These are phyloP conservation scores for Talpa occidentalis DNA, from an alignment of 2,113 vertebrate genomes.

Conservation along the genomic window DNA sequence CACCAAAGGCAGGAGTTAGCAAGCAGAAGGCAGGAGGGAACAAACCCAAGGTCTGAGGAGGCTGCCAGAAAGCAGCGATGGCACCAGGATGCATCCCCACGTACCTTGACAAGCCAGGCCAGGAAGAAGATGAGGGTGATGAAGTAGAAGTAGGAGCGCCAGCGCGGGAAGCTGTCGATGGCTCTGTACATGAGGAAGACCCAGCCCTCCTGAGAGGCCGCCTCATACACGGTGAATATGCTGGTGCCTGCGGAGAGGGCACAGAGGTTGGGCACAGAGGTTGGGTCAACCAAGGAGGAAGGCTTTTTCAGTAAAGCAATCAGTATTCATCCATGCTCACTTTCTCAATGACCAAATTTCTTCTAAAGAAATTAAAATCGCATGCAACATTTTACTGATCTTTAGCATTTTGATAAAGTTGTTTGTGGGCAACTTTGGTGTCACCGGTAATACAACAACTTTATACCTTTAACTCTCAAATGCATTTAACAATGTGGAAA, in stretches of 20 bases:
- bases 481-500: background rate
- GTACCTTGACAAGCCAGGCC: conserved; percentile 99
- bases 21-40: conserved; percentile 23
- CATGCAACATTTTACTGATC: background rate
- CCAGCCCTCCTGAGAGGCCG: conserved; percentile 99
- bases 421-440: background rate
- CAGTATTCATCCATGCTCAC: background rate
- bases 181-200: conserved; percentile 99
- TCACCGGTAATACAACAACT: background rate
- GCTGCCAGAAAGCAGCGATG: background rate
- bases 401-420: conserved; percentile 43
- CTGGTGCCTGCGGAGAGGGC: conserved; percentile 91
- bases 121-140: conserved; percentile 99
- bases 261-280: background rate
- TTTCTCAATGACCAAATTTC: background rate
- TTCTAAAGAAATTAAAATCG: background rate
- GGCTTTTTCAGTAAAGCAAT: conserved; percentile 51
- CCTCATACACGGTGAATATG: conserved; percentile 99
- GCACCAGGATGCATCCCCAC: background rate
- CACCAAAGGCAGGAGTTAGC: conserved; percentile 49
- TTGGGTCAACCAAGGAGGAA: background rate
- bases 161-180: conserved; percentile 98
- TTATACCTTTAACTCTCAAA: background rate
- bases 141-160: conserved; percentile 99
- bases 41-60: background rate